Percentiles rank a stretch among this genome's conserved stretches.
phyloP scores from a whole-genome alignment of 2,797 vertebrate genomes.

The Smutsia gigantea region DNA sequence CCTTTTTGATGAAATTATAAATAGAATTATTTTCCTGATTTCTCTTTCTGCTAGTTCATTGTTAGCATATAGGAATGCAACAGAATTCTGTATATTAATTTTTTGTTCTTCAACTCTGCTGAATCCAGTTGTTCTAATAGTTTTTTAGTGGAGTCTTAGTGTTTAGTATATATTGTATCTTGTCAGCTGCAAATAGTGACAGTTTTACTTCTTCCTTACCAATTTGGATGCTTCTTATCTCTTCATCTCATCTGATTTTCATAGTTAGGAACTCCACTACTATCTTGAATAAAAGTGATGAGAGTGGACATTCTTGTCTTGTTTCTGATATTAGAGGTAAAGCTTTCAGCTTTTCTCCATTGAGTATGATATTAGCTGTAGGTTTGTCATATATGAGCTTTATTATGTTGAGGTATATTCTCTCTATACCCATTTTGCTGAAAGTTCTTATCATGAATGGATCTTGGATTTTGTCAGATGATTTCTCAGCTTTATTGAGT shows the following conservation, averaged over 20 bases:
- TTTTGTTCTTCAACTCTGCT: neutral
- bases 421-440: neutral
- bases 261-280: neutral
- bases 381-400: neutral
- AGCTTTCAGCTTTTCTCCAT: neutral
- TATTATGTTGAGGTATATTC: neutral
- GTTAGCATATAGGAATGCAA: neutral
- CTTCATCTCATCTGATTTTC: neutral
- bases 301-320: neutral
- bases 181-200: neutral
- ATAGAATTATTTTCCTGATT: neutral
- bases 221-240: neutral
- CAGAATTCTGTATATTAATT: neutral
- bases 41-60: neutral
- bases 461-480: neutral
- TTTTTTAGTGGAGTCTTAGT: neutral
- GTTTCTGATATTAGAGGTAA: neutral
- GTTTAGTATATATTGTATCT: neutral
- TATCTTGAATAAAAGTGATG: neutral
- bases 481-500: neutral
- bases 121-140: neutral
- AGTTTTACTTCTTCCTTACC: neutral
- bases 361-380: neutral
- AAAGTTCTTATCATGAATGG: neutral
- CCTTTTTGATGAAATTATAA: neutral